Evolutionary conservation across 1,140 invertebrate genomes (phyloP).

Genomic region (Sarcophaga bullata): DNA sequence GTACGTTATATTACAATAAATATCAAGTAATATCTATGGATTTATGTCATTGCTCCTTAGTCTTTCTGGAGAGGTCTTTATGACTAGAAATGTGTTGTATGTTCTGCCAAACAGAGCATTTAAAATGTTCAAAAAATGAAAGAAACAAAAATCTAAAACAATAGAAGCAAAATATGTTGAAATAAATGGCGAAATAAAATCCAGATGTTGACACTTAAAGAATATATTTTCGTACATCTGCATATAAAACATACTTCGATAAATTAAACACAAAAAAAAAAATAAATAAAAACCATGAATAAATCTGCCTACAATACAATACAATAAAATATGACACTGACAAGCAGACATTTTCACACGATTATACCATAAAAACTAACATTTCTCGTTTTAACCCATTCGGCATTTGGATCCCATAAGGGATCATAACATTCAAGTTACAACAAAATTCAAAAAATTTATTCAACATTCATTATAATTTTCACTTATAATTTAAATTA

Average conservation of each 20-base stretch:
- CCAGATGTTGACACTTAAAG: constrained; percentile 32
- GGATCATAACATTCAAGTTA: too few species aligned
- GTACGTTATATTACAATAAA: not conserved
- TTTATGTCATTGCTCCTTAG: not conserved
- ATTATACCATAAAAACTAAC: too few species aligned
- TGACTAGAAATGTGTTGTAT: constrained; percentile 13
- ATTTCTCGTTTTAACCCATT: too few species aligned
- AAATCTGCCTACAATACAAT: not conserved
- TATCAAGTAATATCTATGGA: not conserved
- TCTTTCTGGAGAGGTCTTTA: constrained; percentile 4
- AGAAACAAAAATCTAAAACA: not conserved
- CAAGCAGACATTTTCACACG: not conserved
- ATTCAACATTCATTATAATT: too few species aligned
- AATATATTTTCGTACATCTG: not conserved
- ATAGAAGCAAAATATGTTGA: not conserved
- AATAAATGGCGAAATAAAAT: constrained; percentile 29
- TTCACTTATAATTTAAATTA: too few species aligned
- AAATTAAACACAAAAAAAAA: not conserved
- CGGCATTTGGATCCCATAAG: too few species aligned
- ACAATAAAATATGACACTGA: not conserved
- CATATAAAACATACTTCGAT: not conserved
- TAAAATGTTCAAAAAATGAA: not conserved
- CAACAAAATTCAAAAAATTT: too few species aligned
- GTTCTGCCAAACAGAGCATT: constrained; percentile 27
- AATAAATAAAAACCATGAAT: not conserved